These are phyloP conservation scores for Macrotis lagotis DNA, from an alignment of 2,113 vertebrate genomes.

Conservation along the genomic window DNA sequence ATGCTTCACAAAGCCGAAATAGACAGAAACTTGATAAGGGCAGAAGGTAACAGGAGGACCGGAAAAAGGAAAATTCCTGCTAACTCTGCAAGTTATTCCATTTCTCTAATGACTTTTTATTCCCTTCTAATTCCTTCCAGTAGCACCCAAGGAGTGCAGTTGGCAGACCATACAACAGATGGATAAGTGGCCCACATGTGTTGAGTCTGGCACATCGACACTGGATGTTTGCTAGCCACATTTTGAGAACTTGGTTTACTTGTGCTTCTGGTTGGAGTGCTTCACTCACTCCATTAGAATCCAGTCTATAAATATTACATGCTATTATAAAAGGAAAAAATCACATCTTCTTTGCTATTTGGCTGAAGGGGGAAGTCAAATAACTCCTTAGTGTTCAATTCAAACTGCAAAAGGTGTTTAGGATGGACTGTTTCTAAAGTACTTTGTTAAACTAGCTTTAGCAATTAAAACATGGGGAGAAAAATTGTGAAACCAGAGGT, in stretches of 20 bases:
- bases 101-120: conserved; percentile 83
- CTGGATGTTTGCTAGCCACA: conserved; percentile 76
- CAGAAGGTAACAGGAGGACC: conserved; percentile 80
- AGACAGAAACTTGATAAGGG: conserved; percentile 79
- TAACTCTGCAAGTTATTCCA: conserved; percentile 81
- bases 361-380: conserved; percentile 18
- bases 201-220: conserved; percentile 78
- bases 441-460: background rate
- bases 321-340: conserved; percentile 17
- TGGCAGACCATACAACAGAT: conserved; percentile 79
- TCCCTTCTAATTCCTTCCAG: conserved; percentile 76
- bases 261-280: conserved; percentile 42
- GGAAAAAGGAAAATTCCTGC: conserved; percentile 79
- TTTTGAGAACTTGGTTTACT: conserved; percentile 57
- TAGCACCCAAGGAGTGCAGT: conserved; percentile 78
- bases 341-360: conserved; percentile 6
- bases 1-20: conserved; percentile 63
- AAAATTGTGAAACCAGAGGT: background rate
- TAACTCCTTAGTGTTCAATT: background rate
- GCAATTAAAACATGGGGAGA: background rate
- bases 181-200: conserved; percentile 75
- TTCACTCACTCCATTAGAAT: background rate
- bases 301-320: conserved; percentile 49
- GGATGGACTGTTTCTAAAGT: background rate
- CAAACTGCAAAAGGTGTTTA: conserved; percentile 20